Evolutionary conservation across 2,113 vertebrate genomes (phyloP).

Genomic region (Tiliqua scincoides): DNA sequence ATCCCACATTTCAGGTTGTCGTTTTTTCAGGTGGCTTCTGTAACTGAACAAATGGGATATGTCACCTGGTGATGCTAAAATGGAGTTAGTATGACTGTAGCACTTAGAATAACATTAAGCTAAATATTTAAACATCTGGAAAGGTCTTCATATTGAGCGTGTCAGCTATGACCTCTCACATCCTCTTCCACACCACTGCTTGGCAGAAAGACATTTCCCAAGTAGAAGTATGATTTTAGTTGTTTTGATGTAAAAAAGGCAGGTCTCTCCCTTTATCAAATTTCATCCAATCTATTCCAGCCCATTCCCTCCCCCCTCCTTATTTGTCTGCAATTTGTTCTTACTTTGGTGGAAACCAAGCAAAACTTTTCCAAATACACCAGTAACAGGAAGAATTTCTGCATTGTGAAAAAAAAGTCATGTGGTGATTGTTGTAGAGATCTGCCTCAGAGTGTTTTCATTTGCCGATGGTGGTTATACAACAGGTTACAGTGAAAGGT

Average conservation of each 20-base stretch:
- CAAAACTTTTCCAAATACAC: constrained; percentile 2
- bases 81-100: not conserved
- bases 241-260: not conserved
- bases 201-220: not conserved
- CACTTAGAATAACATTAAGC: not conserved
- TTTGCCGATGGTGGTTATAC: not conserved
- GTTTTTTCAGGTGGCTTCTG: not conserved
- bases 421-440: not conserved
- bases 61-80: not conserved
- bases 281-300: not conserved
- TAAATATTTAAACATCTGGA: not conserved
- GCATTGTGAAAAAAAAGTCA: not conserved
- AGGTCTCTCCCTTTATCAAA: not conserved
- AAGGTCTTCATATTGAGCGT: not conserved
- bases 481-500: not conserved
- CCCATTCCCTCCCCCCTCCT: not conserved
- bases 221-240: not conserved
- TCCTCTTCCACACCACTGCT: not conserved
- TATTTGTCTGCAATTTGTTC: not conserved
- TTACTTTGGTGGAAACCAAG: not conserved
- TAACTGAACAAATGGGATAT: not conserved
- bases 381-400: constrained; percentile 12
- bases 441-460: not conserved
- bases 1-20: no score
- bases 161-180: not conserved